Evolutionary conservation across 2,797 vertebrate genomes (phyloP), one percentile per base, ranked within the genome.

Genomic region (Buphagus erythrorhynchus): DNA sequence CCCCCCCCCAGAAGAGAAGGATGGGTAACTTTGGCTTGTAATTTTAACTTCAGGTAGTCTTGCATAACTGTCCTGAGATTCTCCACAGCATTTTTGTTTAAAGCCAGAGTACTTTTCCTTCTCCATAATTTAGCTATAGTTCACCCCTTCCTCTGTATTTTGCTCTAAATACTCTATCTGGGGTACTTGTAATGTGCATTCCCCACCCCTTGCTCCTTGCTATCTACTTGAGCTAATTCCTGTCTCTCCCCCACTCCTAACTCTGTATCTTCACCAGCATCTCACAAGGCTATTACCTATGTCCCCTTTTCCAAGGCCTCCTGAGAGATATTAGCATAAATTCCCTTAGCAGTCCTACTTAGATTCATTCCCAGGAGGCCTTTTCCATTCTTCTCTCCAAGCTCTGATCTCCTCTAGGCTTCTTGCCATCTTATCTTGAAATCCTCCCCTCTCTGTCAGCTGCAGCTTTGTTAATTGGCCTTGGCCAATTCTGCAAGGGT

Each of bases 381-480:
- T 87, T 69, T 89, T 62, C 74, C 63, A 61, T 57, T 79, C 29
- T 79, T 79, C 57, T 42, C 28, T 95, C 59, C 29, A 52, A 65
- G 57, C 29, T 90, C 84, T 62, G 22, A 79, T 79, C 83, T 91
- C 46, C 25, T 81, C 35, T 71, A 80, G 85, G 95, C 91, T 93
- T 75, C 57, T 65, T 95, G 95, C 93, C 93, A 93, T 91, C 52
- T 95, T 87, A 91, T 87, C 91, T 40, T 61, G n/a, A 86, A 86
- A 93, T 93, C 72, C 91, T 95, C 72, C 81, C 63, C 5, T 68
- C 67, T 79, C 58, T 75, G 84, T 87, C 91, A 92, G 74, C 86
- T 87, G 84, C 74, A 92, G 71, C 55, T 94, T 52, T 46, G 24
- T 89, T 91, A 91, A 45, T 94, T 80, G 29, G 81, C 49, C 61